Conservation (phyloP, 2,113 vertebrate genomes). For the Notiomystis cincta region DNA sequence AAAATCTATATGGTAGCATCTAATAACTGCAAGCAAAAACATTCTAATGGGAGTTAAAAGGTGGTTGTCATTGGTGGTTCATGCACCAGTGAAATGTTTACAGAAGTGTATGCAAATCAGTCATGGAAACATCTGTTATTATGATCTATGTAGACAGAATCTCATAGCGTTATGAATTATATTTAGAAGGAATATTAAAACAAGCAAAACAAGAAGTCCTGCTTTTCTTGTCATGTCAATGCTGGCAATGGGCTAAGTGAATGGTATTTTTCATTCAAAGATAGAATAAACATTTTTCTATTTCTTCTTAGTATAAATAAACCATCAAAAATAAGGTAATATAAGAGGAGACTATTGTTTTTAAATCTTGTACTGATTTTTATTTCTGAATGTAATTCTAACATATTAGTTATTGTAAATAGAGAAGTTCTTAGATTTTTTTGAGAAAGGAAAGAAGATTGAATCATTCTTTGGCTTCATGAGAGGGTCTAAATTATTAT, state of each 20-base stretch:
- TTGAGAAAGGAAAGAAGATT: neutral
- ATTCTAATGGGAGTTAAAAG: neutral
- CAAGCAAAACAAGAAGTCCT: neutral
- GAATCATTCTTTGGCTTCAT: neutral
- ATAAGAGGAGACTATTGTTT: neutral
- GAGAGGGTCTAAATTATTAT: neutral
- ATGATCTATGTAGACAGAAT: neutral
- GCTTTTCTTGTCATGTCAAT: neutral
- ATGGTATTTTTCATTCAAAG: neutral
- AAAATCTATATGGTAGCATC: neutral
- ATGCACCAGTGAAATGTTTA: neutral
- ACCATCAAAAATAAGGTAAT: neutral
- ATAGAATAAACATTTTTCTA: neutral
- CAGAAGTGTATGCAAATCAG: neutral
- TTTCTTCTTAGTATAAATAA: neutral
- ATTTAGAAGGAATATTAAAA: neutral
- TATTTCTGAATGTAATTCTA: neutral
- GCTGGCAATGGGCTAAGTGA: neutral
- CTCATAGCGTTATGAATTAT: neutral
- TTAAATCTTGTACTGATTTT: neutral
- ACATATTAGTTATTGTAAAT: neutral
- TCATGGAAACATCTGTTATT: neutral
- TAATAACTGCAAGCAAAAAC: neutral
- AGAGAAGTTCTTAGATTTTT: neutral
- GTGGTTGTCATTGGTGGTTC: neutral